phyloP scores from a whole-genome alignment of 2,113 vertebrate genomes.

The Hylia prasina region DNA sequence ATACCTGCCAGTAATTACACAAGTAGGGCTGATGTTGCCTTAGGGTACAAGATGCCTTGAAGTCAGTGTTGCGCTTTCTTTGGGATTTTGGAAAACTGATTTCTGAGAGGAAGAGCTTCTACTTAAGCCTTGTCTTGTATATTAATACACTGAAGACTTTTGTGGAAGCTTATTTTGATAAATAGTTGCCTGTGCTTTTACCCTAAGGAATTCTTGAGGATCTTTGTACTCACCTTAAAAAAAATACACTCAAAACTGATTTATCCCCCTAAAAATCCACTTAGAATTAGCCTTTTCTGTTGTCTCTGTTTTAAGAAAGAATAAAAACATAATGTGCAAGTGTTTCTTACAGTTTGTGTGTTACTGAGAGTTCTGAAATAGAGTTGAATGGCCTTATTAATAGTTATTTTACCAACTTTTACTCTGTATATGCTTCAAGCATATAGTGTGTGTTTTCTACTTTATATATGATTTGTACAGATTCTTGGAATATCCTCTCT shows the following conservation, averaged over 20 bases:
- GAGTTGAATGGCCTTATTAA: neutral
- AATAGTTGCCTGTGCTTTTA: neutral
- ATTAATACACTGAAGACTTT: neutral
- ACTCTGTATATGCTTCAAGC: neutral
- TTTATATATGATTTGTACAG: neutral
- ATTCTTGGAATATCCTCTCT: neutral
- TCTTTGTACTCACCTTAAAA: neutral
- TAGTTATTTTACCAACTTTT: neutral
- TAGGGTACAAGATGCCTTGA: neutral
- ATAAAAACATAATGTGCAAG: neutral
- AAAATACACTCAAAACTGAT: neutral
- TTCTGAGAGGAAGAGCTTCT: neutral
- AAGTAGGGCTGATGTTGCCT: neutral
- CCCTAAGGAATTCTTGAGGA: neutral
- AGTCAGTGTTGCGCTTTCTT: neutral
- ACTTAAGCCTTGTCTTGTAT: neutral
- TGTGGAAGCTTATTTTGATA: neutral
- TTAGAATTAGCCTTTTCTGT: neutral
- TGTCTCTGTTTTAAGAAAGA: neutral
- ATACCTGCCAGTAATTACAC: neutral
- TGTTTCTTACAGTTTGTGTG: neutral
- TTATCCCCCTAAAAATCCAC: neutral
- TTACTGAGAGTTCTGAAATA: neutral
- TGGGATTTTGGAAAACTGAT: neutral
- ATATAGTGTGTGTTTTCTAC: neutral